Evolutionary conservation across 2,888 invertebrate genomes (phyloP), one percentile per base, ranked within the genome.

Genomic region (Thereva unica): DNA sequence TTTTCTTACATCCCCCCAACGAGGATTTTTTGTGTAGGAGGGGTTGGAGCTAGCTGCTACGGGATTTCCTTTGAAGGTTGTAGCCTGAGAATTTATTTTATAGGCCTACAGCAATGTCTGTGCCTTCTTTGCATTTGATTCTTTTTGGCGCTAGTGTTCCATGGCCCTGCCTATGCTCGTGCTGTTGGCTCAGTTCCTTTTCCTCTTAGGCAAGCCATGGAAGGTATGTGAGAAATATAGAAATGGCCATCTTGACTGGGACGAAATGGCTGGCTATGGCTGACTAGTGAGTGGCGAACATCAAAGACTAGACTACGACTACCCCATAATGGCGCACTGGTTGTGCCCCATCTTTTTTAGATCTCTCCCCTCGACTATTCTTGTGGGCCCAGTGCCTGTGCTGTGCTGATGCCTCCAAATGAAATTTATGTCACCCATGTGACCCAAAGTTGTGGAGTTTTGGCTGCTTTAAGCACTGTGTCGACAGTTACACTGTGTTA

Each of bases 31-130:
- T 23, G 23, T 23, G 23, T 23, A 23, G 23, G 64, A 37, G 42
- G 54, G 34, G 64, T 41, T 12, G 38, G 44, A 35, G 45, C 37
- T 35, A 37, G 40, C 37, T 38, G 63, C 9, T 45, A 65, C 38
- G 49, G 44, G 7, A 34, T 34, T 37, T 56, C 40, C 23, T 53
- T 52, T 37, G 54, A 41, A 12, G 64, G 35, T 54, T 38, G 23
- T 23, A 23, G 23, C 23, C 23, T 23, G 49, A 66, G 47, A 66
- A 66, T 66, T 66, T 66, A 66, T 66, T 66, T 66, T 57, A 66
- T 52, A 66, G 44, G 66, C 66, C 66, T 66, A 66, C 35, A 66
- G 66, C 66, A 45, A 56, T 66, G 66, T 34, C 59, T 54, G 52
- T 34, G 37, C 53, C 41, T 52, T 55, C 37, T 54, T 55, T 45